Base-by-base conservation (phyloP, 2,113 vertebrate species). In the Eurypyga helias region DNA sequence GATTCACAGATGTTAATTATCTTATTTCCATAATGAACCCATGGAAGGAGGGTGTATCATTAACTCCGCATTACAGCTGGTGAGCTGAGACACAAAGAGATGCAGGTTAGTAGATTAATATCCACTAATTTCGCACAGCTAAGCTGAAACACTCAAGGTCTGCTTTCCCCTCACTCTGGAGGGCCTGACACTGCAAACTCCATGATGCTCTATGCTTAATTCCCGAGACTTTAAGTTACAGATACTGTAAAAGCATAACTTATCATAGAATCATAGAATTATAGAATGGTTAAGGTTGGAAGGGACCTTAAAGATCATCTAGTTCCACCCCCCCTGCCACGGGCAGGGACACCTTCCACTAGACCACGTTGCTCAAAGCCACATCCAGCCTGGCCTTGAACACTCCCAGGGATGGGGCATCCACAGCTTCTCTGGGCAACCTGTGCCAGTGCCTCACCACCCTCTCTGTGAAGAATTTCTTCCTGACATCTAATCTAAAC, bases 11-110 rank as follows among this genome's bases (percentile, higher is more conserved):
- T 86, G 85, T 80, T 96, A 93, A 96, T 96, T 93, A 93, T 73
- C 90, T 93, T 91, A 94, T 96, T 96, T 96, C 92, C 84, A 96
- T 94, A 95, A 96, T 85, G 75, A 96, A 90, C 62, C 82, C 9
- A 6, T 85, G 54, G 73, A 93, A 96, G 46, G 67, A 94, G 41
- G 49, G 57, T 91, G 48, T 95, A 72, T 90, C 87, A 93, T 96
- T 96, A 96, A 95, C 58, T 60, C 49, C 0, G 0, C 66, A 66
- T 94, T 90, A 83, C 49, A 93, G 66, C 78, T 85, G 70, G 82
- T 85, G 87, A 95, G 85, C 70, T 83, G 93, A 93, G 82, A 58
- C 93, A 77, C 36, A 80, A 43, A 71, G 81, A 75, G 54, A 70
- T 90, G 49, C 82, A 83, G 81, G 82, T 96, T 91, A 79, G n/a